These are phyloP conservation scores for Nasonia vitripennis DNA, from an alignment of 1,140 invertebrate genomes.

Conservation along the genomic window DNA sequence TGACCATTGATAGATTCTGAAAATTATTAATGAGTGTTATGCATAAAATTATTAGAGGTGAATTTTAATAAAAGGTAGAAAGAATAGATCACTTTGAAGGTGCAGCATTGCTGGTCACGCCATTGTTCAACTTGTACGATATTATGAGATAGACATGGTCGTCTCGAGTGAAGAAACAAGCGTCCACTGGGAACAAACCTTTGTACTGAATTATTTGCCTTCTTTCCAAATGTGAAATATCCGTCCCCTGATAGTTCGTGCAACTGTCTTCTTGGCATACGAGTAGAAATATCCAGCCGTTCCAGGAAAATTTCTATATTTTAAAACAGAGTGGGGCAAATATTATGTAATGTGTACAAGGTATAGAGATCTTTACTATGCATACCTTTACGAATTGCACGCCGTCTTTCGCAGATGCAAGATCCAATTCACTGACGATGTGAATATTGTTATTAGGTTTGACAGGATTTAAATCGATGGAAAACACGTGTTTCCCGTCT, in stretches of 20 bases:
- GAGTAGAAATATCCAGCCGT: conserved; percentile 55
- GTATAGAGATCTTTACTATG: neutral
- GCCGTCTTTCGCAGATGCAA: neutral
- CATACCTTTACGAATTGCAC: conserved; percentile 57
- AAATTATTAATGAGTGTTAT: neutral
- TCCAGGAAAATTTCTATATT: conserved; percentile 58
- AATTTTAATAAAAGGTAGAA: neutral
- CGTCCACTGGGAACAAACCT: conserved; percentile 53
- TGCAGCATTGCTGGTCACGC: neutral
- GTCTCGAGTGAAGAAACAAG: conserved; percentile 57
- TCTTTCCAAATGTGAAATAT: conserved; percentile 42
- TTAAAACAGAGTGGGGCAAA: neutral
- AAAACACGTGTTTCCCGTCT: conserved; percentile 50
- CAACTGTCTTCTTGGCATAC: conserved; percentile 56
- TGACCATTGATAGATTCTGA: conserved; percentile 67
- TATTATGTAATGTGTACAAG: neutral
- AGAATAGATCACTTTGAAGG: conserved; percentile 57
- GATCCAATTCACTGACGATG: conserved; percentile 35
- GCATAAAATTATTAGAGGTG: neutral
- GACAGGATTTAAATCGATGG: conserved; percentile 20
- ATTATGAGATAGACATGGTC: conserved; percentile 60
- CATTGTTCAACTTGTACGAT: conserved; percentile 37
- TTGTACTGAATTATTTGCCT: conserved; percentile 54
- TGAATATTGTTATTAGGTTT: conserved; percentile 48
- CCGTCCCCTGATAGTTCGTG: conserved; percentile 52